Evolutionary conservation across 2,888 invertebrate species (phyloP), one percentile per base, ranked within the genome.

Genomic region (Oxyteleia sp.): DNA sequence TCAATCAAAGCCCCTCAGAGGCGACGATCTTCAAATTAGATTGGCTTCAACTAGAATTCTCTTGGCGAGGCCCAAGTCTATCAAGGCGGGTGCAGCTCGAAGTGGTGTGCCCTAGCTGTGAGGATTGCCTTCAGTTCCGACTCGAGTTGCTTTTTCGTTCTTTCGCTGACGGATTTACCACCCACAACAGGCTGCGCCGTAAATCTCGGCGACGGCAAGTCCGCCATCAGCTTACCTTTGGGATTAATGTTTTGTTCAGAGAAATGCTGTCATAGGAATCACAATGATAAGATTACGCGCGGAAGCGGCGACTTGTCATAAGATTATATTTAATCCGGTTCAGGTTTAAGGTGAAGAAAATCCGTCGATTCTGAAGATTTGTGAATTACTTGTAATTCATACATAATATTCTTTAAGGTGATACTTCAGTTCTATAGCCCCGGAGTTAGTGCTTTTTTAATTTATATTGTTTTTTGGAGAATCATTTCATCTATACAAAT

Each of bases 1-100:
- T 90, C 90, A 90, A 92, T 90, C 87, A 91, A 90, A 92, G 93
- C 93, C 93, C 91, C 93, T 93, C 92, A 93, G 91, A 93, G 93
- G 93, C 93, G 89, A 87, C 90, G 89, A 90, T 87, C 88, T 82
- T 84, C 71, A 88, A 88, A 86, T 85, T 83, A 55, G 76, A 64
- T 79, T 87, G 80, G 84, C 87, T 86, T 87, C 82, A 86, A 86
- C 82, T 76, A 81, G 66, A 61, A 86, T 82, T 82, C 86, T 85
- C 85, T 83, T 64, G 63, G 72, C 49, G 75, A 32, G 55, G 45
- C 35, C 76, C 55, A 23, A 11, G 57, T 78, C 89, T 89, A 92
- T 93, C 93, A 93, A 90, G 93, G 93, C 71, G 93, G 93, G 87
- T 93, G 93, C 43, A 93, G 80, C 71, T 93, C 93, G 61, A 92